Evolutionary conservation across 2,888 invertebrate genomes (phyloP), one percentile per base, ranked within the genome.

Genomic region (Stenodema calcarata): DNA sequence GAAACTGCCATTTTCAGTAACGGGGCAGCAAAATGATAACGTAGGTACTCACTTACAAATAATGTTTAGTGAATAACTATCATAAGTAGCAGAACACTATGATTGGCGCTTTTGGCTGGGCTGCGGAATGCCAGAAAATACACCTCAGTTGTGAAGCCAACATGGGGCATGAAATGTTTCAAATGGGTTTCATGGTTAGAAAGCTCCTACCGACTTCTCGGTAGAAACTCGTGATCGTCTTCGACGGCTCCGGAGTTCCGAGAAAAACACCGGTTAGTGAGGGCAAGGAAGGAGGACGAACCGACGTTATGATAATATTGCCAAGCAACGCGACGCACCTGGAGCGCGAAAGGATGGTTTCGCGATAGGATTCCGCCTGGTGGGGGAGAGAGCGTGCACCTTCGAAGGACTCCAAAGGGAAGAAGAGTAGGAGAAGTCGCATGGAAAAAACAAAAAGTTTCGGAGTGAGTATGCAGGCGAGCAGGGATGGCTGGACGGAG

Each of bases 401-500:
- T 75, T 75, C 73, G 73, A 41, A 75, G 73, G 73, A 75, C 73
- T 41, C 30, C 30, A 75, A 75, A 75, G 73, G 73, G 41, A 75
- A 75, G 73, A 75, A 75, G 73, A 75, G 73, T 41, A n/a, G 35
- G 73, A 75, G 41, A 62, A 30, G 35, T 41, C 73, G 62, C 27
- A 7, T 62, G 0, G 0, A 23, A 62, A 62, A 62, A 62, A 50
- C 14, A 44, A 23, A 44, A 54, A 80, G 47, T 54, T 80, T 80
- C n/a, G 30, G 28, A 80, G 30, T 50, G 78, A 44, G 42, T 78
- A 78, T 78, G 78, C 50, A 50, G 50, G 50, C 12, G 2, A 28
- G 79, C 23, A 1, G 30, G 54, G 50, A 14, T 35, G 35, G 35
- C 35, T 35, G 35, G 35, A 35, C 50, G 80, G 80, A 54, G 69